Evolutionary conservation across 2,888 invertebrate genomes (phyloP).

Genomic region (Sialis lutaria): DNA sequence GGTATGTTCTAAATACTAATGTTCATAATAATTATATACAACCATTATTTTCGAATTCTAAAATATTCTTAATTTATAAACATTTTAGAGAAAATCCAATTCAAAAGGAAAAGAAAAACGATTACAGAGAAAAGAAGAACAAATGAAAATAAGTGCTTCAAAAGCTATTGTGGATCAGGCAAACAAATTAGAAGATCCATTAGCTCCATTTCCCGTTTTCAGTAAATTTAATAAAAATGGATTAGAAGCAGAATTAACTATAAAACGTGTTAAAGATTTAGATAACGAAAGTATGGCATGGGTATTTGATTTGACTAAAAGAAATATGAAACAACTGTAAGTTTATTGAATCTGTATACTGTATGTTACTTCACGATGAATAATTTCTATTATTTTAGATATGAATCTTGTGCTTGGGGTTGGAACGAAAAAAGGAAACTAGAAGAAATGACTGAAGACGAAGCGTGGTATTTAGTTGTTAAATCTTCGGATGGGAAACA

Average conservation of each 20-base stretch:
- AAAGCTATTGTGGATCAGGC: slow-evolving; percentile 41
- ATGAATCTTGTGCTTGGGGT: slow-evolving; percentile 62
- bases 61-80: slow-evolving; percentile 4
- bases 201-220: slow-evolving; percentile 40
- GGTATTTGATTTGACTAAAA: slow-evolving; percentile 57
- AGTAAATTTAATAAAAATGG: slow-evolving; percentile 42
- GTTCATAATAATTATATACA: too few relatives aligned
- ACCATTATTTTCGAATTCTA: slow-evolving; percentile 6
- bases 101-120: slow-evolving; percentile 42
- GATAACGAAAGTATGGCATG: slow-evolving; percentile 39
- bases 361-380: neutral
- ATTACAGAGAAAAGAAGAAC: slow-evolving; percentile 39
- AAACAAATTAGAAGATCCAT: slow-evolving; percentile 37
- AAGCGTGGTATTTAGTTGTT: slow-evolving; percentile 57
- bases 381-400: slow-evolving; percentile 23
- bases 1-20: neutral
- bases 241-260: slow-evolving; percentile 38
- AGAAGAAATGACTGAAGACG: slow-evolving; percentile 54
- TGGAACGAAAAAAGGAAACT: slow-evolving; percentile 59
- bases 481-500: slow-evolving; percentile 30
- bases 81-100: slow-evolving; percentile 33
- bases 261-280: slow-evolving; percentile 37
- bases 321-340: slow-evolving; percentile 64
- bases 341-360: slow-evolving; percentile 13
- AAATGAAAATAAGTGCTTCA: slow-evolving; percentile 37